A percentile compares a stretch with the other conserved stretches of the same genome.
phyloP scores from a whole-genome alignment of 1,140 invertebrate genomes.

The Fopius arisanus region DNA sequence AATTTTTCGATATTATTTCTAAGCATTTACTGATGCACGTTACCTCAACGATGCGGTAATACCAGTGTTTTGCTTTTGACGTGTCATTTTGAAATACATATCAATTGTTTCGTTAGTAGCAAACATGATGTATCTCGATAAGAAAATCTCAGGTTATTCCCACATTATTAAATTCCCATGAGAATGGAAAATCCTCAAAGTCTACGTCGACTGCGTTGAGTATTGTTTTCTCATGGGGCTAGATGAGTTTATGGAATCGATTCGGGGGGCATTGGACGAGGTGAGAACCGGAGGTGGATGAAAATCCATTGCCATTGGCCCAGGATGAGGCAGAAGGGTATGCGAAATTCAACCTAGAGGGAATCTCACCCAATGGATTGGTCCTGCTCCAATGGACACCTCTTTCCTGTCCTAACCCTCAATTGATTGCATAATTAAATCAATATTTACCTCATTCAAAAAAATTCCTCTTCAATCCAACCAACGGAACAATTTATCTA shows the following conservation, averaged over 20 bases:
- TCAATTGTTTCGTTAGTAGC: not conserved
- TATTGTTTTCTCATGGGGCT: not conserved
- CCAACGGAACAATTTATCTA: no score
- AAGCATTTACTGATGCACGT: not conserved
- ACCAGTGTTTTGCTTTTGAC: not conserved
- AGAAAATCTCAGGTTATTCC: not conserved
- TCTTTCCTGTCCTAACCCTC: not conserved
- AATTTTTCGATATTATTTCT: not conserved
- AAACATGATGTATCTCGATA: not conserved
- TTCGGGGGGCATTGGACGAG: not conserved
- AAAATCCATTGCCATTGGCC: not conserved
- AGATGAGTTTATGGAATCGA: slow-evolving; percentile 6
- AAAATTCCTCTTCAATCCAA: no score
- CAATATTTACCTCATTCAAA: no score
- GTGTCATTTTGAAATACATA: not conserved
- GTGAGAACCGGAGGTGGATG: not conserved
- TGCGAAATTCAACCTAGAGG: not conserved
- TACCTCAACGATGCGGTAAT: not conserved
- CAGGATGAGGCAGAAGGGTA: not conserved
- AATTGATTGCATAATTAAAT: no score
- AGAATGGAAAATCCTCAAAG: not conserved
- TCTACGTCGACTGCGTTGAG: not conserved
- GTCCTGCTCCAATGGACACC: not conserved
- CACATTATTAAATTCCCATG: not conserved
- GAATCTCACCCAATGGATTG: not conserved